Evolutionary conservation across 2,797 vertebrate species (phyloP).

Genomic region (Rhabdophis nuchalis): DNA sequence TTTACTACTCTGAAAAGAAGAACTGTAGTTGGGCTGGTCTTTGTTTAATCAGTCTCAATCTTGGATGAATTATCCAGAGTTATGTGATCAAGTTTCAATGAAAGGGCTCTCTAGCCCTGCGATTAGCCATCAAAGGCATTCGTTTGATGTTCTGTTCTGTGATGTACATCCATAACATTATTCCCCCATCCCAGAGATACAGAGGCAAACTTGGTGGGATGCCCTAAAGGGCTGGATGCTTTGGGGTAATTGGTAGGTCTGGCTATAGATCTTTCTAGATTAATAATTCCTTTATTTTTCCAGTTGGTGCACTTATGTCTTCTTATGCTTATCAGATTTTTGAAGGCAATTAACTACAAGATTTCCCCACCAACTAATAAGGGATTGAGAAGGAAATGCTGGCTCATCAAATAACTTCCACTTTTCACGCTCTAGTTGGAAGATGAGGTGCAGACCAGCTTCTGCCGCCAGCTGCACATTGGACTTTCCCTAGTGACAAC

Average conservation of each 20-base stretch:
- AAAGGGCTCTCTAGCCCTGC: neutral
- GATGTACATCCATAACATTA: neutral
- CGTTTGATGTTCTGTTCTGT: neutral
- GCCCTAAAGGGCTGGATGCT: neutral
- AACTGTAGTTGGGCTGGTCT: neutral
- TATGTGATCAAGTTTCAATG: neutral
- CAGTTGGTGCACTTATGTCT: neutral
- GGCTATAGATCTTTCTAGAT: neutral
- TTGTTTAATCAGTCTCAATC: neutral
- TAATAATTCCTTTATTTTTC: neutral
- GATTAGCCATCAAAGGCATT: neutral
- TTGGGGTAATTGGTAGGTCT: neutral
- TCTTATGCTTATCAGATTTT: neutral
- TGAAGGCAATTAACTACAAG: conserved; percentile 19
- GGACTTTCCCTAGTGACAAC: conserved; percentile 20
- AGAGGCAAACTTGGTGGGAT: neutral
- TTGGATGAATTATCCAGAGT: neutral
- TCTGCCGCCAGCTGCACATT: neutral
- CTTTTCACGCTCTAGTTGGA: neutral
- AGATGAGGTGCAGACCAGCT: neutral
- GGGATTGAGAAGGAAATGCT: neutral
- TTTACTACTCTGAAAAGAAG: rapidly evolving
- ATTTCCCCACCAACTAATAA: neutral
- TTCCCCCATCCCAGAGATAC: neutral
- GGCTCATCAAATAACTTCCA: neutral